phyloP scores from a whole-genome alignment of 1,140 invertebrate species.

The Tribolium madens region DNA sequence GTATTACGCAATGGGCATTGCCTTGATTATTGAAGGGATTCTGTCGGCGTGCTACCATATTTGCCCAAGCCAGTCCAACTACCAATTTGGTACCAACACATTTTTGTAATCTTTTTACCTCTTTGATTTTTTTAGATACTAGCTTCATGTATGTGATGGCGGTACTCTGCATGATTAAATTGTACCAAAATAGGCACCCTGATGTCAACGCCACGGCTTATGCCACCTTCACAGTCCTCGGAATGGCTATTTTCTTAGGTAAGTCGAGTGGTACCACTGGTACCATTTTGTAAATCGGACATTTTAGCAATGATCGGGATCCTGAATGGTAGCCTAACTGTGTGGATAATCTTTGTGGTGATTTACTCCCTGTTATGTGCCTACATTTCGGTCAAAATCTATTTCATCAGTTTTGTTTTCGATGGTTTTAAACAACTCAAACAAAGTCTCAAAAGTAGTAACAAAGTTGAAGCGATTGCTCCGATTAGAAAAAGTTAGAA shows the following conservation, averaged over 20 bases:
- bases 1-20: slow-evolving; percentile 89
- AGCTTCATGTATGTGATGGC: slow-evolving; percentile 95
- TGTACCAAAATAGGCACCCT: slow-evolving; percentile 91
- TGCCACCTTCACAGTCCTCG: slow-evolving; percentile 82
- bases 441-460: slow-evolving; percentile 56
- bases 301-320: slow-evolving; percentile 62
- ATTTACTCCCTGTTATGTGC: slow-evolving; percentile 63
- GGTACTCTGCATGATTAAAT: slow-evolving; percentile 87
- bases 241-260: slow-evolving; percentile 83
- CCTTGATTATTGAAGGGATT: slow-evolving; percentile 89
- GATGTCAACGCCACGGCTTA: slow-evolving; percentile 90
- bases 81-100: slow-evolving; percentile 84
- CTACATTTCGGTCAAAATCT: slow-evolving; percentile 62
- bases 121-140: slow-evolving; percentile 78
- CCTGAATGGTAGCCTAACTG: slow-evolving; percentile 60
- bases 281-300: neutral
- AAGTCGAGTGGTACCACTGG: slow-evolving; percentile 62
- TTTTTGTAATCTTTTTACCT: slow-evolving; percentile 15
- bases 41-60: slow-evolving; percentile 89
- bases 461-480: slow-evolving; percentile 66
- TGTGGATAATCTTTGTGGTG: slow-evolving; percentile 66
- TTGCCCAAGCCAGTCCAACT: slow-evolving; percentile 90
- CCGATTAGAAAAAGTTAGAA: slow-evolving; percentile 64
- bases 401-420: slow-evolving; percentile 59
- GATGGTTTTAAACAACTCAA: slow-evolving; percentile 62